Evolutionary conservation across 2,797 vertebrate species (phyloP).

Genomic region (Chloroceryle amazona): DNA sequence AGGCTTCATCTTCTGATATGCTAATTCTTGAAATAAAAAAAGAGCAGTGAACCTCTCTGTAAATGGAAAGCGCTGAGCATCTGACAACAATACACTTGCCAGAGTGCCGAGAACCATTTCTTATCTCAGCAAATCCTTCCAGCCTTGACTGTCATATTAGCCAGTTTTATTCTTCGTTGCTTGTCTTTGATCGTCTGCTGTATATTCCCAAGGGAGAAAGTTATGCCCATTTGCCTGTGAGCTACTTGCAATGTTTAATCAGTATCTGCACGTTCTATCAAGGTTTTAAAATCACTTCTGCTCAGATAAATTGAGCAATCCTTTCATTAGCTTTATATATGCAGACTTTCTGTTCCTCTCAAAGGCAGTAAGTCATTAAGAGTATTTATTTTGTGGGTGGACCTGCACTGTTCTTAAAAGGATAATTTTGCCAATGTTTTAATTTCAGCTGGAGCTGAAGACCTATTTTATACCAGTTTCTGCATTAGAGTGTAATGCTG

Average conservation of each 20-base stretch:
- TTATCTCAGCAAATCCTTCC: slow-evolving; percentile 60
- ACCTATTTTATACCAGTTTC: neutral
- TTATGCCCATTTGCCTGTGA: slow-evolving; percentile 35
- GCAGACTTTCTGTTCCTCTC: slow-evolving; percentile 6
- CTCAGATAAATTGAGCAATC: neutral
- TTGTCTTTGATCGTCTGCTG: slow-evolving; percentile 60
- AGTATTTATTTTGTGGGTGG: slow-evolving; percentile 11
- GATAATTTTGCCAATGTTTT: neutral
- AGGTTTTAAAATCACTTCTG: slow-evolving; percentile 19
- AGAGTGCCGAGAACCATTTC: neutral
- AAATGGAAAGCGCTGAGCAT: neutral
- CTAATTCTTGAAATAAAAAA: slow-evolving; percentile 46
- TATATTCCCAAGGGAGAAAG: slow-evolving; percentile 21
- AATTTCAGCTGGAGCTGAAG: neutral
- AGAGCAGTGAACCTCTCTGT: neutral
- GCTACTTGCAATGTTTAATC: slow-evolving; percentile 21
- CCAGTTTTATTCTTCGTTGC: slow-evolving; percentile 62
- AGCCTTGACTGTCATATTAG: slow-evolving; percentile 57
- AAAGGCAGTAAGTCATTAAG: neutral
- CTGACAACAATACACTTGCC: slow-evolving; percentile 59
- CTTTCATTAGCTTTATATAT: slow-evolving; percentile 22
- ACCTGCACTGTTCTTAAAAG: neutral
- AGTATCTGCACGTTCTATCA: neutral
- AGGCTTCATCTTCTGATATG: slow-evolving; percentile 36
- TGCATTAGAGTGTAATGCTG: neutral